phyloP scores from a whole-genome alignment of 1,140 invertebrate species.

The Oreohelix idahoensis region DNA sequence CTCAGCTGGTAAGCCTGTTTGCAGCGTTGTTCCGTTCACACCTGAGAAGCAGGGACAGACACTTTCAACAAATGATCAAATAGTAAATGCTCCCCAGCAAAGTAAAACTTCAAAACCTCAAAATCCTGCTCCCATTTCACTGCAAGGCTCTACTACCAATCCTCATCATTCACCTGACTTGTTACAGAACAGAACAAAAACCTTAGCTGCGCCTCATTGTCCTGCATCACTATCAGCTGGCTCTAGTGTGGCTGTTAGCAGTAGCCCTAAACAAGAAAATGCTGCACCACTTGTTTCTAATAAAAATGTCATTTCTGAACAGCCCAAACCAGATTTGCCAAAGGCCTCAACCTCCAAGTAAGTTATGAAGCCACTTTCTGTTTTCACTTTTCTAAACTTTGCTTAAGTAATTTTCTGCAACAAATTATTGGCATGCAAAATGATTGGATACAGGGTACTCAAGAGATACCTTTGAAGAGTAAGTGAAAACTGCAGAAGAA shows the following conservation, averaged over 20 bases:
- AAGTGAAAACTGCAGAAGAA: too few species aligned
- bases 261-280: not conserved
- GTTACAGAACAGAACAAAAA: not conserved
- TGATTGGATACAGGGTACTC: too few species aligned
- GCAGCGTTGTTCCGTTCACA: conserved; percentile 30
- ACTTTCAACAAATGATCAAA: not conserved
- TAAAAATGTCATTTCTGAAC: not conserved
- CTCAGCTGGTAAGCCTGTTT: not conserved
- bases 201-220: not conserved
- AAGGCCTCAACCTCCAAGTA: not conserved
- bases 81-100: not conserved
- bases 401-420: too few species aligned
- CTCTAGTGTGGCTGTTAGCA: not conserved
- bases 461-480: too few species aligned
- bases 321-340: not conserved
- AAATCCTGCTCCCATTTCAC: not conserved
- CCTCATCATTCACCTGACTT: not conserved
- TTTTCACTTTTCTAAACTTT: too few species aligned
- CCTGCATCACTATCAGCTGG: not conserved
- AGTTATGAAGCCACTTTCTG: too few species aligned
- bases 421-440: too few species aligned
- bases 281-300: too few species aligned
- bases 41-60: not conserved
- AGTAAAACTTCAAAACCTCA: not conserved
- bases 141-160: not conserved